A percentile compares a stretch with the other conserved stretches of the same genome.
phyloP scores from a whole-genome alignment of 2,113 vertebrate species.

The Steatornis caripensis region DNA sequence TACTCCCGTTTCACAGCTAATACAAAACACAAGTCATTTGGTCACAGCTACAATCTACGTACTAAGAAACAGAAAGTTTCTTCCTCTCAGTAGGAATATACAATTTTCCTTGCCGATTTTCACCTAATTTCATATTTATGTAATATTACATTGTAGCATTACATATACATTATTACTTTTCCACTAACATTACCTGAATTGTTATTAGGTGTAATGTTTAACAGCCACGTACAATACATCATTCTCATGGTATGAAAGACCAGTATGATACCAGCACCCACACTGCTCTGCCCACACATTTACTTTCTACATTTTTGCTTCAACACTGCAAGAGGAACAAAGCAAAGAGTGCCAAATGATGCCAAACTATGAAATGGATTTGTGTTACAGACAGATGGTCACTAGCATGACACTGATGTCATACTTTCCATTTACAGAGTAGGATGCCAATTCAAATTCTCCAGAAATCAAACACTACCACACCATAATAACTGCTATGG shows the following conservation, averaged over 20 bases:
- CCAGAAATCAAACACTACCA: neutral
- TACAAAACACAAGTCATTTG: neutral
- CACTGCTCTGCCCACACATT: neutral
- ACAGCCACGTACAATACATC: neutral
- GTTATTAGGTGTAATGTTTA: neutral
- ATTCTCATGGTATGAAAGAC: neutral
- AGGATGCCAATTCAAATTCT: neutral
- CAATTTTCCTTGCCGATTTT: neutral
- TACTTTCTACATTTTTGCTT: neutral
- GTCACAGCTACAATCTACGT: neutral
- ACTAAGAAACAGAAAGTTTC: neutral
- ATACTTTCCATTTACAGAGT: neutral
- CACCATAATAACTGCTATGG: fast-evolving
- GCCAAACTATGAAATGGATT: neutral
- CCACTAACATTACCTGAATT: neutral
- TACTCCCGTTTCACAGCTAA: neutral
- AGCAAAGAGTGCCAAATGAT: neutral
- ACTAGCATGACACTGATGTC: neutral
- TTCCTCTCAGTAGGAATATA: neutral
- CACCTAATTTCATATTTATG: neutral
- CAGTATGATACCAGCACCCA: neutral
- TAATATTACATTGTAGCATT: neutral
- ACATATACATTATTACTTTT: neutral
- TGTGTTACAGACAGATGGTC: slow-evolving; percentile 8
- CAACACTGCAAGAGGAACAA: neutral